A percentile compares a stretch with the other conserved stretches of the same genome.
Evolutionary conservation across 2,888 invertebrate species (phyloP).

Genomic region (Sinhomidia bicolor): DNA sequence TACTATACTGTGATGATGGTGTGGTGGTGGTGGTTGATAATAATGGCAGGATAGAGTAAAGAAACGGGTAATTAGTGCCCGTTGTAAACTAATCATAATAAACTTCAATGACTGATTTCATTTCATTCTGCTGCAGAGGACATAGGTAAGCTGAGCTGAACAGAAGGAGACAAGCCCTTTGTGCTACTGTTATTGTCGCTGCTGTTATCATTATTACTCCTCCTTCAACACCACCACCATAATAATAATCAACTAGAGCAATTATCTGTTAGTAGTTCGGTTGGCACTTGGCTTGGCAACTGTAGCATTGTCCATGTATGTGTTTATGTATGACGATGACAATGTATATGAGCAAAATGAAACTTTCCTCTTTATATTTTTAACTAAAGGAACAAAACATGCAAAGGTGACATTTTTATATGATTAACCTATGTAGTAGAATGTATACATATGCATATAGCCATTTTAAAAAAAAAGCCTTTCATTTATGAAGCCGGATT

Average conservation of each 20-base stretch:
- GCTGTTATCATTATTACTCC: neutral
- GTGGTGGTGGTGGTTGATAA: neutral
- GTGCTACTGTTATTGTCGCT: neutral
- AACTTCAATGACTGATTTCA: constrained; percentile 29
- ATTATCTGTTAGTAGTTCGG: neutral
- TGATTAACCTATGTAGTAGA: too few relatives aligned
- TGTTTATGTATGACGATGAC: too few relatives aligned
- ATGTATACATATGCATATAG: too few relatives aligned
- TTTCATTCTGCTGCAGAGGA: neutral
- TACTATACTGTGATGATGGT: too few relatives aligned
- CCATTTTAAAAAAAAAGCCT: neutral
- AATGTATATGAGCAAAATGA: too few relatives aligned
- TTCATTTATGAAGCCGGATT: too few relatives aligned
- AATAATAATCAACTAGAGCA: constrained; percentile 2
- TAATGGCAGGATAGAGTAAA: constrained; percentile 34
- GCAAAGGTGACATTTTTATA: neutral
- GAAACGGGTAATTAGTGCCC: constrained; percentile 59
- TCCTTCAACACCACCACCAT: neutral
- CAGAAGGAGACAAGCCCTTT: constrained; percentile 5
- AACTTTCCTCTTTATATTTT: constrained; percentile 6
- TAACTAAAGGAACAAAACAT: too few relatives aligned
- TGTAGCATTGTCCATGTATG: too few relatives aligned
- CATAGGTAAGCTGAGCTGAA: neutral
- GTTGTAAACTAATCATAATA: constrained; percentile 40
- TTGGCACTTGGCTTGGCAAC: too few relatives aligned